These are phyloP conservation scores for Chiridota heheva DNA, from an alignment of 35 echinoderm and acorn worm genomes.

Conservation along the genomic window DNA sequence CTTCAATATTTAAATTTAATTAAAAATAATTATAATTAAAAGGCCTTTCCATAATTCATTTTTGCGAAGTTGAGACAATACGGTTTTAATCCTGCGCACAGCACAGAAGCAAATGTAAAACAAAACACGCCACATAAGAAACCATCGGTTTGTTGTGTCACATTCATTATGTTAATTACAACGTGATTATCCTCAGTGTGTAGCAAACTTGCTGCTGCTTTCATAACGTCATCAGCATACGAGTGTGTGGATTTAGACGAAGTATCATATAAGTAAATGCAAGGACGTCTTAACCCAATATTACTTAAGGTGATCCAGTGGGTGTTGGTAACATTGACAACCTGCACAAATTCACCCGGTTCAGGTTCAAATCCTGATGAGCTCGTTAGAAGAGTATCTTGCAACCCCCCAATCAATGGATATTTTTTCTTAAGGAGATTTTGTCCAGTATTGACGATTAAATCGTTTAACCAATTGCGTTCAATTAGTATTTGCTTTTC, in stretches of 20 bases:
- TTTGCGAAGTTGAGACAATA: too few relatives aligned
- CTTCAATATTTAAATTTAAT: too few relatives aligned
- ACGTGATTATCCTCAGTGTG: slow-evolving; percentile 6
- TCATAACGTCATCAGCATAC: slow-evolving; percentile 4
- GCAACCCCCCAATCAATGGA: not conserved
- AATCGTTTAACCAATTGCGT: slow-evolving; percentile 6
- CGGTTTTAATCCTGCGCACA: too few relatives aligned
- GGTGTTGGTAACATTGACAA: slow-evolving; percentile 20
- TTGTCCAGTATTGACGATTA: slow-evolving; percentile 9
- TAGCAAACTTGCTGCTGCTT: not conserved
- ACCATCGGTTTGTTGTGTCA: too few relatives aligned
- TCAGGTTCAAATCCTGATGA: slow-evolving; percentile 18
- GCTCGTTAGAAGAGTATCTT: not conserved
- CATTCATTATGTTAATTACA: slow-evolving; percentile 10
- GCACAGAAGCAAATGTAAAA: too few relatives aligned
- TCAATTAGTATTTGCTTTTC: slow-evolving; percentile 11
- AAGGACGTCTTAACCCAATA: not conserved
- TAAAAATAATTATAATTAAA: too few relatives aligned
- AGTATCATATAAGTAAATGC: slow-evolving; percentile 1
- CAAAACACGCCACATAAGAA: too few relatives aligned
- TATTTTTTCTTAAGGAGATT: not conserved
- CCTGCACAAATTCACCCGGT: slow-evolving; percentile 14
- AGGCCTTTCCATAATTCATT: too few relatives aligned
- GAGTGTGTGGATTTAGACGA: not conserved
- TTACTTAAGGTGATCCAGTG: slow-evolving; percentile 21